A percentile compares a stretch with the other conserved stretches of the same genome.
phyloP scores from a whole-genome alignment of 35 echinoderm and acorn worm species.

The Patiria miniata region DNA sequence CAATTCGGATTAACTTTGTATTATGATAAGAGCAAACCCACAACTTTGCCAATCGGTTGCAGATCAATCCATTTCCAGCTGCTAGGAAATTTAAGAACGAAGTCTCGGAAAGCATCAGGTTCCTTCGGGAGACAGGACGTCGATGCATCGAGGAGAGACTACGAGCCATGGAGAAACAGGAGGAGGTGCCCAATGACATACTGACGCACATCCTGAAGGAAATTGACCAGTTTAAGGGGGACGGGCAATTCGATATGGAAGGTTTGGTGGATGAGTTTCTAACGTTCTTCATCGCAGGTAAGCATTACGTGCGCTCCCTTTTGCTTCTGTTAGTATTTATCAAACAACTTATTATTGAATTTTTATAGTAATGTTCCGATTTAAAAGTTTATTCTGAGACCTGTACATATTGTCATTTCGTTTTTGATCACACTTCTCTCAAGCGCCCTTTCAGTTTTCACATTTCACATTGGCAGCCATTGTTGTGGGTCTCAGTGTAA shows the following conservation, averaged over 20 bases:
- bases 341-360: too few relatives aligned
- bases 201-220: constrained; percentile 57
- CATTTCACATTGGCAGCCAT: too few relatives aligned
- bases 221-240: neutral
- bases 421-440: too few relatives aligned
- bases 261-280: constrained; percentile 77
- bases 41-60: too few relatives aligned
- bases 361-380: too few relatives aligned
- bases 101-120: neutral
- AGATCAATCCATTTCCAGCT: constrained; percentile 9
- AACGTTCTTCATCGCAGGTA: constrained; percentile 81
- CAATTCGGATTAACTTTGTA: too few relatives aligned
- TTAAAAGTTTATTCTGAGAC: too few relatives aligned
- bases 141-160: constrained; percentile 37
- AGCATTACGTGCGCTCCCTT: neutral
- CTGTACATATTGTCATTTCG: too few relatives aligned
- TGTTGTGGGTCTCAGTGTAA: too few relatives aligned
- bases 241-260: constrained; percentile 27
- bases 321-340: too few relatives aligned
- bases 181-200: constrained; percentile 56
- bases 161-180: constrained; percentile 11
- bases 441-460: too few relatives aligned
- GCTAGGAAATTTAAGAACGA: constrained; percentile 30
- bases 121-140: constrained; percentile 46
- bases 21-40: too few relatives aligned